Percentiles rank a stretch among this genome's conserved stretches.
These are phyloP conservation scores for Drosophila ustulata DNA, from an alignment of 2,888 invertebrate species.

Conservation along the genomic window DNA sequence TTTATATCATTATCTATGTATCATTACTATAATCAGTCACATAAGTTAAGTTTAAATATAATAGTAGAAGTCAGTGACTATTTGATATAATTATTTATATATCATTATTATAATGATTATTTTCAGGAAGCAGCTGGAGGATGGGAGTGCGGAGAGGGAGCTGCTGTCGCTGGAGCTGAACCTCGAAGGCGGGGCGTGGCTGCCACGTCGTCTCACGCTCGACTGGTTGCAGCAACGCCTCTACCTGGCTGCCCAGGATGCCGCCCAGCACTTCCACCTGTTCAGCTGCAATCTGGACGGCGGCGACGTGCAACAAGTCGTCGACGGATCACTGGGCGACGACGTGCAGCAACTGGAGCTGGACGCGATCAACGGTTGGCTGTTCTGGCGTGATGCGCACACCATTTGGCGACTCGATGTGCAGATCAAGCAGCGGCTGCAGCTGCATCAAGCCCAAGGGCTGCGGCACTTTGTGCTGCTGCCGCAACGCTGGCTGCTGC, in stretches of 20 bases:
- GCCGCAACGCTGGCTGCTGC: conserved; percentile 66
- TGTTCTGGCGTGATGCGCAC: conserved; percentile 89
- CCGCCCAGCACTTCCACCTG: conserved; percentile 8
- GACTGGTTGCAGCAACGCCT: conserved; percentile 96
- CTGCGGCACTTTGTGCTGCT: conserved; percentile 60
- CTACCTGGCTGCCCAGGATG: conserved; percentile 90
- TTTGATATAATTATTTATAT: too few relatives aligned
- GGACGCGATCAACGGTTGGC: conserved; percentile 96
- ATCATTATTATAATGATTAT: too few relatives aligned
- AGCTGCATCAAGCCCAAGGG: conserved; percentile 7
- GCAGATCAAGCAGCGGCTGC: conserved; percentile 19
- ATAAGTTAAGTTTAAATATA: too few relatives aligned
- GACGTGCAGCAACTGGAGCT: conserved; percentile 92
- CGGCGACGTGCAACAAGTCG: background rate
- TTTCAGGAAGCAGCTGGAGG: conserved; percentile 28
- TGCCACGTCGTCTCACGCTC: conserved; percentile 90
- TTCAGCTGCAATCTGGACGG: conserved; percentile 42
- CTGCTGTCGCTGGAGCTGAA: conserved; percentile 81
- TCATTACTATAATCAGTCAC: too few relatives aligned
- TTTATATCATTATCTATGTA: background rate
- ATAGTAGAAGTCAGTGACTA: too few relatives aligned
- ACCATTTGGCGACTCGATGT: conserved; percentile 66
- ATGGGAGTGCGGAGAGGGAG: background rate
- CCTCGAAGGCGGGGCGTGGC: conserved; percentile 84
- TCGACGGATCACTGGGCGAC: conserved; percentile 1